These are phyloP conservation scores for Thera obeliscata DNA, from an alignment of 2,888 invertebrate genomes.

Conservation along the genomic window DNA sequence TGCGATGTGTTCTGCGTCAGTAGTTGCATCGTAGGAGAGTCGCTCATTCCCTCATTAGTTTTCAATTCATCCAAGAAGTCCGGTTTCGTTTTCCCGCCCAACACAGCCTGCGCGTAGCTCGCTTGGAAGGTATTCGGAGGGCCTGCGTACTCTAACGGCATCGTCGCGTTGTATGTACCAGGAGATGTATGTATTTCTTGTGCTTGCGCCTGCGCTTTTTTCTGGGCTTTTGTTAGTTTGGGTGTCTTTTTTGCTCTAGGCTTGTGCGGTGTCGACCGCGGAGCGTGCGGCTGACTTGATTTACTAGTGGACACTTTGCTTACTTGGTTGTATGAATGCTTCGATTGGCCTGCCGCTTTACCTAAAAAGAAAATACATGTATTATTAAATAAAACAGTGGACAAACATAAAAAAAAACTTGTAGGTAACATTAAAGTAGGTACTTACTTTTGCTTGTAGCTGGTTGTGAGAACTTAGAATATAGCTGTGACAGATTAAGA, in stretches of 20 bases:
- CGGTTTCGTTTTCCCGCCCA: conserved; percentile 66
- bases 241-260: conserved; percentile 62
- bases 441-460: conserved; percentile 61
- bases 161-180: conserved; percentile 59
- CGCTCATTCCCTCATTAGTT: conserved; percentile 63
- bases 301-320: conserved; percentile 82
- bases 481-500: conserved; percentile 78
- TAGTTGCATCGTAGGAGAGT: conserved; percentile 73
- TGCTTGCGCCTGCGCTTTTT: conserved; percentile 61
- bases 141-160: conserved; percentile 68
- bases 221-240: conserved; percentile 59
- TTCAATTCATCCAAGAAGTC: conserved; percentile 71
- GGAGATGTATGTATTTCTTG: conserved; percentile 64
- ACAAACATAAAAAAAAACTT: too few species aligned
- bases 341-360: conserved; percentile 78
- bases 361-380: conserved; percentile 53
- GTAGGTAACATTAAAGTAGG: too few species aligned
- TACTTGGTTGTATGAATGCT: conserved; percentile 82
- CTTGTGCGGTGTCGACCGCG: conserved; percentile 61
- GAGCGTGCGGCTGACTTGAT: conserved; percentile 67
- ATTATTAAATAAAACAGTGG: too few species aligned
- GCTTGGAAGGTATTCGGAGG: conserved; percentile 78
- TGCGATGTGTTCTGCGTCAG: conserved; percentile 68
- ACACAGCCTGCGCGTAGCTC: conserved; percentile 75
- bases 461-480: conserved; percentile 79